Conservation (phyloP, 1,140 invertebrate species). For the Danaus melanippus region DNA sequence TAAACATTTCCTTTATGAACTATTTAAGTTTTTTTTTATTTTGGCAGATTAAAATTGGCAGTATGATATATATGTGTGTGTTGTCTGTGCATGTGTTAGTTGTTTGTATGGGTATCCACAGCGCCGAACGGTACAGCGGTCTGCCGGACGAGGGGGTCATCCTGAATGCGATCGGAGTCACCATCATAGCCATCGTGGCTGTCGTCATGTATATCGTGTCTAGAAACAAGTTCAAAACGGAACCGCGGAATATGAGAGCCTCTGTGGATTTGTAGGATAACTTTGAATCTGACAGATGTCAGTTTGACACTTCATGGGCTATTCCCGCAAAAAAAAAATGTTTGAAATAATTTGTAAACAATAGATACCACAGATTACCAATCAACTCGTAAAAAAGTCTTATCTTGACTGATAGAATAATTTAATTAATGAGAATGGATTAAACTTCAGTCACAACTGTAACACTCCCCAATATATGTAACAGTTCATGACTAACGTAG, state of each 20-base stretch:
- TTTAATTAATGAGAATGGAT: no score
- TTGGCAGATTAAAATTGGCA: no score
- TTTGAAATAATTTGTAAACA: no score
- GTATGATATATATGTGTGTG: conserved; percentile 14
- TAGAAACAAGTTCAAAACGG: conserved; percentile 56
- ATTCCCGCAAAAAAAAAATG: no score
- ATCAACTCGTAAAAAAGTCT: no score
- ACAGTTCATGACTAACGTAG: no score
- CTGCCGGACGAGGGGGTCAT: conserved; percentile 80
- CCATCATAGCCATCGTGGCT: conserved; percentile 79
- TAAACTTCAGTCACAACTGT: no score
- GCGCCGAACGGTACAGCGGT: conserved; percentile 73
- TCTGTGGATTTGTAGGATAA: conserved; percentile 60
- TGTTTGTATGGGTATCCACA: conserved; percentile 65
- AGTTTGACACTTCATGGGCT: no score
- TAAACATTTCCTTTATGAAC: no score
- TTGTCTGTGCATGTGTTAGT: conserved; percentile 37
- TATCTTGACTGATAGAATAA: no score
- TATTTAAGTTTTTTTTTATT: no score
- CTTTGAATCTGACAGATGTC: background rate
- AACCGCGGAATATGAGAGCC: conserved; percentile 52
- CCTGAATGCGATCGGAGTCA: conserved; percentile 82
- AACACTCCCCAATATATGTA: background rate
- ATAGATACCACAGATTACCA: no score
- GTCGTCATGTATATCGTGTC: conserved; percentile 73